phyloP scores from a whole-genome alignment of 2,113 vertebrate species.

The Puffinus mauretanicus region DNA sequence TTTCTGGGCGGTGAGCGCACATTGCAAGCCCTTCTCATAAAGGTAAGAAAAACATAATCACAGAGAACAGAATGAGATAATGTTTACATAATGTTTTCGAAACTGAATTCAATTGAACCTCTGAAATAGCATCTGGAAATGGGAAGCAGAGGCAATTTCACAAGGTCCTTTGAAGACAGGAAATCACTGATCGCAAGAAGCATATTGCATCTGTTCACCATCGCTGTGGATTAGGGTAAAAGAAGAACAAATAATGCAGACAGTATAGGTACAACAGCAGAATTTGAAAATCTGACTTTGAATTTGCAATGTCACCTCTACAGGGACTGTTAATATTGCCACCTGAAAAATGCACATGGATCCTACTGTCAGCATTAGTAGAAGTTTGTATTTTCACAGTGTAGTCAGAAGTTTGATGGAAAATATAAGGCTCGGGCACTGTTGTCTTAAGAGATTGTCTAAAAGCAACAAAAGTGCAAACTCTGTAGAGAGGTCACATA shows the following conservation, averaged over 20 bases:
- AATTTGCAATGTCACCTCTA: background rate
- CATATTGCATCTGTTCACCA: background rate
- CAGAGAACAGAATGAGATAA: background rate
- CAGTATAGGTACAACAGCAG: background rate
- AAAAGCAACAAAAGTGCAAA: background rate
- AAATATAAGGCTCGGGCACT: background rate
- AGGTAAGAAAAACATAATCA: background rate
- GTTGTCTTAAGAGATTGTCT: background rate
- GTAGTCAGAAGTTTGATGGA: background rate
- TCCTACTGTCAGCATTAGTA: background rate
- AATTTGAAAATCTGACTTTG: background rate
- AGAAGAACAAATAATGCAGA: background rate
- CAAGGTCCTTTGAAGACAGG: background rate
- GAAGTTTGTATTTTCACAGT: background rate
- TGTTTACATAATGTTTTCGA: background rate
- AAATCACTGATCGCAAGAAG: background rate
- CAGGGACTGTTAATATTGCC: background rate
- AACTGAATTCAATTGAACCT: background rate
- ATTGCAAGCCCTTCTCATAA: background rate
- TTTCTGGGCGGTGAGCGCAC: background rate
- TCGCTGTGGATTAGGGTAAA: background rate
- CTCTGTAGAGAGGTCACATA: background rate
- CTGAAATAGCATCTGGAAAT: constrained; percentile 24
- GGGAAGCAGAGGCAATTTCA: background rate
- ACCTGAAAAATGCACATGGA: background rate